A percentile compares a stretch with the other conserved stretches of the same genome.
These are phyloP conservation scores for Actinia equina DNA, from an alignment of 64 coral and sea anemone genomes.

Conservation along the genomic window DNA sequence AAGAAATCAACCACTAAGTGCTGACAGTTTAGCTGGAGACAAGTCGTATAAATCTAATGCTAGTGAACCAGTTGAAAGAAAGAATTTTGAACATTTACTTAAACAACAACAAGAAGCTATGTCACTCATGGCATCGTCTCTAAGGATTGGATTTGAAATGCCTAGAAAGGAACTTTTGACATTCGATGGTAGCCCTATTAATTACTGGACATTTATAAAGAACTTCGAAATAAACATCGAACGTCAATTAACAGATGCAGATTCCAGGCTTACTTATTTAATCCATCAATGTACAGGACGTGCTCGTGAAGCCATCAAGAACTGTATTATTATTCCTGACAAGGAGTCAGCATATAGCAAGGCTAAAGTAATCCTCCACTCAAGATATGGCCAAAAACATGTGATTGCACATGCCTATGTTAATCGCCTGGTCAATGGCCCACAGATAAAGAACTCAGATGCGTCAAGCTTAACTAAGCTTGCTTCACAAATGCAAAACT, in stretches of 20 bases:
- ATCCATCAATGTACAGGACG: constrained; percentile 23
- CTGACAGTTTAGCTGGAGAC: too few relatives aligned
- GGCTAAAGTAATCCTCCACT: constrained; percentile 3
- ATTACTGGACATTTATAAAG: constrained; percentile 33
- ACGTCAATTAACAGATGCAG: background rate
- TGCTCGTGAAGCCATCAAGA: constrained; percentile 18
- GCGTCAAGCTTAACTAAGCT: background rate
- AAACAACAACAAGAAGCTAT: constrained; percentile 7
- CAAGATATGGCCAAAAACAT: constrained; percentile 25
- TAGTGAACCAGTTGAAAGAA: background rate
- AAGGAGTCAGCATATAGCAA: background rate
- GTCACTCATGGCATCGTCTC: background rate
- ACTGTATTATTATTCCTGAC: background rate
- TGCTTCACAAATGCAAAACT: background rate
- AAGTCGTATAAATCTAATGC: background rate
- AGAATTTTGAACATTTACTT: background rate
- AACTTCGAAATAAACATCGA: constrained; percentile 33
- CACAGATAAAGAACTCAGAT: background rate
- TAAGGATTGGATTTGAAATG: background rate
- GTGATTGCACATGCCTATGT: constrained; percentile 2
- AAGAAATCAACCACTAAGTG: too few relatives aligned
- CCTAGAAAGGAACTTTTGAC: constrained; percentile 14
- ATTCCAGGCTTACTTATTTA: background rate
- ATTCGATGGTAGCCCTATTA: constrained; percentile 30
- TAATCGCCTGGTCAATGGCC: background rate